Percentiles rank a stretch among this genome's conserved stretches.
phyloP scores from a whole-genome alignment of 2,113 vertebrate genomes.

The Rhadina sibilatrix region DNA sequence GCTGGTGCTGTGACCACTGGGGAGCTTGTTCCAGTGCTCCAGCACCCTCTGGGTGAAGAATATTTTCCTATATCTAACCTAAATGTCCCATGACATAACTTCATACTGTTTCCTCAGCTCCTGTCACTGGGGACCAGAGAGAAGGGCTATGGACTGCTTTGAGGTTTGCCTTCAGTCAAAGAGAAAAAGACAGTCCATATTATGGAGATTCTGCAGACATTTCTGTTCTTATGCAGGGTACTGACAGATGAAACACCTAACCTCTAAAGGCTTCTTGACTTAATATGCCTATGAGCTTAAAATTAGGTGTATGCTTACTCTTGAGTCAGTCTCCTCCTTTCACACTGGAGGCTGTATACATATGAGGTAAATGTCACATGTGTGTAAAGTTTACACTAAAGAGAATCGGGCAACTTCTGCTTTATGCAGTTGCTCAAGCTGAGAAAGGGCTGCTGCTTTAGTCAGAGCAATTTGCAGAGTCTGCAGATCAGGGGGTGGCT shows the following conservation, averaged over 20 bases:
- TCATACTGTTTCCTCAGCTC: not conserved
- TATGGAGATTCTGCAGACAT: not conserved
- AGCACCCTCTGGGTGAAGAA: not conserved
- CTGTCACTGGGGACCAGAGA: not conserved
- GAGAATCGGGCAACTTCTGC: not conserved
- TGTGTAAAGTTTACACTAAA: not conserved
- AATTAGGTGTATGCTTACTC: not conserved
- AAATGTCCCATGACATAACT: not conserved
- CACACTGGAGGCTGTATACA: not conserved
- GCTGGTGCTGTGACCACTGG: not conserved
- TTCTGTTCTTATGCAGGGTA: not conserved
- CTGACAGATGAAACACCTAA: too few relatives aligned
- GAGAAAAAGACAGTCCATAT: not conserved
- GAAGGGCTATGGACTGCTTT: not conserved
- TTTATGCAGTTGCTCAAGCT: not conserved
- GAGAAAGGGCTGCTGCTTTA: not conserved
- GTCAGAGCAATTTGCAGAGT: not conserved
- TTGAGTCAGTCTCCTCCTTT: not conserved
- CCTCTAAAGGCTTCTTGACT: not conserved
- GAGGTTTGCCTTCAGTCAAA: not conserved
- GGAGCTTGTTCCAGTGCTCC: not conserved
- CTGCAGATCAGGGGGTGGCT: not conserved
- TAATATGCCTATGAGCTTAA: not conserved
- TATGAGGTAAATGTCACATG: accelerated
- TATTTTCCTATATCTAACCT: not conserved